A percentile compares a stretch with the other conserved stretches of the same genome.
Evolutionary conservation across 2,113 vertebrate genomes (phyloP).

Genomic region (Zootoca vivipara): DNA sequence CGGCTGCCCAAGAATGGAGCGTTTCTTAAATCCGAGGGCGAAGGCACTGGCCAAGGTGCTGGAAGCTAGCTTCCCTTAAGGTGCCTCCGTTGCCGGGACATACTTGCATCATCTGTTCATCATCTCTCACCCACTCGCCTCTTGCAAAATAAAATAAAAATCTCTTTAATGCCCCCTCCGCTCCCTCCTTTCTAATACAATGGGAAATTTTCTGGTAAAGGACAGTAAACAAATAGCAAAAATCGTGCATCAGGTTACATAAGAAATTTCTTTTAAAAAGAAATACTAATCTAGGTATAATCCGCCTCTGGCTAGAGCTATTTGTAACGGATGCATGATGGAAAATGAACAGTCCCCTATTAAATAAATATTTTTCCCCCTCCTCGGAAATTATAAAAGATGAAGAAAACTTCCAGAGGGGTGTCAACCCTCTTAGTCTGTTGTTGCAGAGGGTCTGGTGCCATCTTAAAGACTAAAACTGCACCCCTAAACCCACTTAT

Average conservation of each 20-base stretch:
- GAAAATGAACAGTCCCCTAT: neutral
- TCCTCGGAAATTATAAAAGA: neutral
- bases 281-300: neutral
- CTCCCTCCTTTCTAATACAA: neutral
- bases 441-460: neutral
- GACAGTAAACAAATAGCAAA: neutral
- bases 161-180: no score
- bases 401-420: neutral
- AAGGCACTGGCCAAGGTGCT: conserved; percentile 67
- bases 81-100: neutral
- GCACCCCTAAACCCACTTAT: no score
- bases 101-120: neutral
- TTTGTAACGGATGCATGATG: neutral
- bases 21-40: neutral
- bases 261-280: neutral
- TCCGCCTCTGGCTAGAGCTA: neutral
- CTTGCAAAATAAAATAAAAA: neutral
- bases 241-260: neutral
- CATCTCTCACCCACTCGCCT: neutral
- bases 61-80: conserved; percentile 5
- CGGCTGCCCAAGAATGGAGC: neutral
- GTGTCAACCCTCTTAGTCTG: neutral
- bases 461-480: no score
- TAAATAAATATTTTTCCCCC: neutral
- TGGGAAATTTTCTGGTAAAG: no score